Conservation (phyloP, 2,888 invertebrate genomes). For the Noctua janthe region DNA sequence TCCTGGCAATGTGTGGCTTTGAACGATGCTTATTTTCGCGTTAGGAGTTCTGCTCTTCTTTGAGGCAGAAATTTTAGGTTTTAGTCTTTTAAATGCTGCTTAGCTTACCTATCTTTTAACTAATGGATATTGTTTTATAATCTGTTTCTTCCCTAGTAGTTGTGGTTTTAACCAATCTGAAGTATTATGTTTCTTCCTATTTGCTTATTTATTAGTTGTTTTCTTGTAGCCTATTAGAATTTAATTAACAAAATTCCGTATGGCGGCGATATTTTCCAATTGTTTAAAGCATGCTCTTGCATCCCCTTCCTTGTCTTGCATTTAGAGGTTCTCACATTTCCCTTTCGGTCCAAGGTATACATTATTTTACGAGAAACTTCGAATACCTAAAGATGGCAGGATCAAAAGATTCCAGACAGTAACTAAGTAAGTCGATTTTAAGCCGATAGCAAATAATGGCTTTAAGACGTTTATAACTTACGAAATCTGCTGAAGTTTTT, state of each 20-base stretch:
- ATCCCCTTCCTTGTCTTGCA: conserved; percentile 70
- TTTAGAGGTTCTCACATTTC: conserved; percentile 78
- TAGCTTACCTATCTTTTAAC: background rate
- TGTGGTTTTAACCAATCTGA: background rate
- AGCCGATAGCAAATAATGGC: conserved; percentile 43
- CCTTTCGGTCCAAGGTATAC: conserved; percentile 63
- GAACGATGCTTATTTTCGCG: conserved; percentile 20
- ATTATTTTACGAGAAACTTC: conserved; percentile 49
- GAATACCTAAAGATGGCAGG: conserved; percentile 45
- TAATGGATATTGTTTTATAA: background rate
- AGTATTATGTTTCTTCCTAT: conserved; percentile 13
- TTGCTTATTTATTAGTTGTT: conserved; percentile 19
- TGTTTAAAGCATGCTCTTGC: conserved; percentile 69
- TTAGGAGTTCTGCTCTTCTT: background rate
- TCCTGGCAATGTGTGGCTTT: conserved; percentile 15
- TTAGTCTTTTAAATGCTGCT: background rate
- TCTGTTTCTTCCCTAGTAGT: background rate
- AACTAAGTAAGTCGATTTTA: conserved; percentile 32
- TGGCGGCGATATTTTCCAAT: conserved; percentile 70
- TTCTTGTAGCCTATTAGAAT: conserved; percentile 22
- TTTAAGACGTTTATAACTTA: conserved; percentile 45
- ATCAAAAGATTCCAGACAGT: conserved; percentile 39
- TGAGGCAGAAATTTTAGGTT: background rate
- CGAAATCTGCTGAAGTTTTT: conserved; percentile 47
- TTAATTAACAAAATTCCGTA: conserved; percentile 70